phyloP scores from a whole-genome alignment of 2,888 invertebrate genomes.

The Lamellibrachia satsuma region DNA sequence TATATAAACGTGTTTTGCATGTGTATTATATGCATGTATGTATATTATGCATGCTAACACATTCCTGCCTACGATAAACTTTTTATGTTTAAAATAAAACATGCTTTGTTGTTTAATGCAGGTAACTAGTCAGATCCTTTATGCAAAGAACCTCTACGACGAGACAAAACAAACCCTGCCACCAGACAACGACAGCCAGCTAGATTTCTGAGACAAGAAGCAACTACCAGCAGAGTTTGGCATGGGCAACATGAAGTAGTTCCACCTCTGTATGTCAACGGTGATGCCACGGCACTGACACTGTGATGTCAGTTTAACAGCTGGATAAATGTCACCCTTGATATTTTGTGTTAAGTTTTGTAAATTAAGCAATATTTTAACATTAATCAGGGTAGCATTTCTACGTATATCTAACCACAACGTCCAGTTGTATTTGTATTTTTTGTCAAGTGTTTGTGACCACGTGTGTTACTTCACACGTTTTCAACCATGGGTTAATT shows the following conservation, averaged over 20 bases:
- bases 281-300: neutral
- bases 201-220: neutral
- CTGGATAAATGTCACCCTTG: neutral
- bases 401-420: neutral
- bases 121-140: slow-evolving; percentile 85
- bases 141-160: slow-evolving; percentile 85
- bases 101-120: slow-evolving; percentile 48
- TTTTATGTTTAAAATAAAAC: neutral
- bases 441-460: neutral
- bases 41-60: no score
- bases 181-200: slow-evolving; percentile 1
- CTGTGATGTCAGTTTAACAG: neutral
- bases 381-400: neutral
- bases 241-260: neutral
- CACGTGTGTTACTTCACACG: no score
- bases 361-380: neutral
- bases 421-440: neutral
- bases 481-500: neutral
- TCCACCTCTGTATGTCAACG: neutral
- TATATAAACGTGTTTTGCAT: no score
- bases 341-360: neutral
- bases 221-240: neutral
- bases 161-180: slow-evolving; percentile 78
- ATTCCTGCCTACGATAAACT: no score
- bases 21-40: no score